These are phyloP conservation scores for Anthoptus insignis DNA, from an alignment of 2,888 invertebrate genomes.

Conservation along the genomic window DNA sequence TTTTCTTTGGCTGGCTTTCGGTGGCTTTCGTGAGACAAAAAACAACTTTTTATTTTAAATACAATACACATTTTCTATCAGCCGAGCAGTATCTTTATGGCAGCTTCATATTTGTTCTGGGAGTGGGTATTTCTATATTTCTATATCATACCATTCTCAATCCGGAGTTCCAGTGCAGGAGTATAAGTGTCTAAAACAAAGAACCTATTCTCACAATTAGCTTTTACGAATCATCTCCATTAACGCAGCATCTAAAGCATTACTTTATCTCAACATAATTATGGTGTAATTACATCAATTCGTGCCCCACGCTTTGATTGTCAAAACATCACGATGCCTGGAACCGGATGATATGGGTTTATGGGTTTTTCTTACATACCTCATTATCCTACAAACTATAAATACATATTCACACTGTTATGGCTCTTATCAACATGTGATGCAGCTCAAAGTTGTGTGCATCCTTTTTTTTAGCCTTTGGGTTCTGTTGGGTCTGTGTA, in stretches of 20 bases:
- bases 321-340: conserved; percentile 50
- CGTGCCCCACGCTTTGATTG: conserved; percentile 50
- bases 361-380: conserved; percentile 28
- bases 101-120: too few species aligned
- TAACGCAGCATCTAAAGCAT: not conserved
- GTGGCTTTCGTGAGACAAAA: too few species aligned
- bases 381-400: conserved; percentile 4
- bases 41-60: too few species aligned
- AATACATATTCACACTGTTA: conserved; percentile 1
- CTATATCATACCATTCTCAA: too few species aligned
- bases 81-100: too few species aligned
- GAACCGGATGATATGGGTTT: conserved; percentile 41
- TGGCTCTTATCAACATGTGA: not conserved
- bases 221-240: conserved; percentile 5
- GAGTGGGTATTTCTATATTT: too few species aligned
- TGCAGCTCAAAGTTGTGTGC: conserved; percentile 13
- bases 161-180: too few species aligned
- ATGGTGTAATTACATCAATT: conserved; percentile 47
- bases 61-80: too few species aligned
- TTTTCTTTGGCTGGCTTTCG: too few species aligned
- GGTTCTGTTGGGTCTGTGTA: conserved; percentile 6
- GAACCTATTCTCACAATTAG: too few species aligned
- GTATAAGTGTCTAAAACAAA: too few species aligned
- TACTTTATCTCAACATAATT: conserved; percentile 36
- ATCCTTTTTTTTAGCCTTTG: not conserved